These are phyloP conservation scores for Protaetia brevitarsis DNA, from an alignment of 1,140 invertebrate genomes.

Conservation along the genomic window DNA sequence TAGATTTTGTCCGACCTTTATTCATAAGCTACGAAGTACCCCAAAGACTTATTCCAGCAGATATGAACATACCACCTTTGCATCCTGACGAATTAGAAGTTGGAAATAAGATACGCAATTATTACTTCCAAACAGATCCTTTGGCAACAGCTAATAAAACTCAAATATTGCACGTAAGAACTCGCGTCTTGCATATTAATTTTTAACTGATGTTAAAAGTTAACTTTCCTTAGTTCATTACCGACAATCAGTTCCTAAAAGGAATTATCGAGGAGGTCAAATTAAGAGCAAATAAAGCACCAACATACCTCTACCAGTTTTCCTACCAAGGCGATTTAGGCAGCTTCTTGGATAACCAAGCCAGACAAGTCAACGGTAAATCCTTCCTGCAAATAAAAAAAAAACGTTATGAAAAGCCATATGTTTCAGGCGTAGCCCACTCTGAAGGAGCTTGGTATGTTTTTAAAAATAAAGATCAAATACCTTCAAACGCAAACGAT, in stretches of 20 bases:
- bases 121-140: constrained; percentile 14
- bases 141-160: constrained; percentile 17
- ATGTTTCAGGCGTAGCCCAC: not conserved
- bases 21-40: constrained; percentile 22
- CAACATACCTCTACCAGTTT: constrained; percentile 20
- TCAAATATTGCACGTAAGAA: constrained; percentile 16
- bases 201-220: too few relatives aligned
- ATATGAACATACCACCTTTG: constrained; percentile 18
- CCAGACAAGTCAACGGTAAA: constrained; percentile 19
- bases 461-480: constrained; percentile 18
- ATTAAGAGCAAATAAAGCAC: constrained; percentile 11
- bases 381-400: not conserved
- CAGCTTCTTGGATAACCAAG: constrained; percentile 12
- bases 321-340: constrained; percentile 20
- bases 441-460: constrained; percentile 21
- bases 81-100: constrained; percentile 14
- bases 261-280: constrained; percentile 21
- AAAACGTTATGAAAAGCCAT: not conserved
- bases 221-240: constrained; percentile 20
- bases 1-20: constrained; percentile 10
- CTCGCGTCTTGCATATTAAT: too few relatives aligned
- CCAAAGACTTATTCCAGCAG: constrained; percentile 11
- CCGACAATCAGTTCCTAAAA: constrained; percentile 12
- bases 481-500: not conserved
- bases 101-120: constrained; percentile 13